Conservation (phyloP, 1,140 invertebrate genomes). For the Cataglyphis hispanica region DNA sequence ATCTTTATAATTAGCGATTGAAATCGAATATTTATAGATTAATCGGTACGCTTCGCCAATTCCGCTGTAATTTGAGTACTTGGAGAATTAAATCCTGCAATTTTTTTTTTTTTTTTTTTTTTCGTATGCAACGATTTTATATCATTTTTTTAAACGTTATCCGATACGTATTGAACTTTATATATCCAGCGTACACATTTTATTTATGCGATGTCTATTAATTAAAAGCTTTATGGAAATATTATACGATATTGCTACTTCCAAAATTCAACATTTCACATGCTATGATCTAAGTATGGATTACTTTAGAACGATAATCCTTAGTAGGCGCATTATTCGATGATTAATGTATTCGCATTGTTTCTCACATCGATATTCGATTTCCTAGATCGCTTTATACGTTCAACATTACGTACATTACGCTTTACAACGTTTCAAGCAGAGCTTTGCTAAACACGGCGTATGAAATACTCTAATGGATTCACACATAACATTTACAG, state of each 20-base stretch:
- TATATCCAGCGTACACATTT: neutral
- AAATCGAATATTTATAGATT: constrained; percentile 16
- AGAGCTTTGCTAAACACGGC: constrained; percentile 34
- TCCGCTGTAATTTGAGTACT: neutral
- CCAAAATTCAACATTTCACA: neutral
- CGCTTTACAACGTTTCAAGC: constrained; percentile 54
- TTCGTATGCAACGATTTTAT: neutral
- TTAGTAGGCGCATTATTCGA: constrained; percentile 11
- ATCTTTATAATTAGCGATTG: constrained; percentile 24
- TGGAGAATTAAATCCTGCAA: neutral
- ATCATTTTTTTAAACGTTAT: neutral
- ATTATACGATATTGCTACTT: neutral
- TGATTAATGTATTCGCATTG: constrained; percentile 36
- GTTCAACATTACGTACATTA: neutral
- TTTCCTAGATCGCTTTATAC: constrained; percentile 53
- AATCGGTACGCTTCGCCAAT: neutral
- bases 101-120: no score
- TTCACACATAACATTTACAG: constrained; percentile 26
- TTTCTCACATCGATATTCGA: constrained; percentile 57
- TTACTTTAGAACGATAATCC: constrained; percentile 23
- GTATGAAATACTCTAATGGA: constrained; percentile 68
- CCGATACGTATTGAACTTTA: neutral
- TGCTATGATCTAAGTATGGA: neutral
- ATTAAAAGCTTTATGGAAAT: neutral
- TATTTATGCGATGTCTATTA: neutral